These are phyloP conservation scores for Lamprologus sp. DNA, from an alignment of 2,113 vertebrate genomes.

Conservation along the genomic window DNA sequence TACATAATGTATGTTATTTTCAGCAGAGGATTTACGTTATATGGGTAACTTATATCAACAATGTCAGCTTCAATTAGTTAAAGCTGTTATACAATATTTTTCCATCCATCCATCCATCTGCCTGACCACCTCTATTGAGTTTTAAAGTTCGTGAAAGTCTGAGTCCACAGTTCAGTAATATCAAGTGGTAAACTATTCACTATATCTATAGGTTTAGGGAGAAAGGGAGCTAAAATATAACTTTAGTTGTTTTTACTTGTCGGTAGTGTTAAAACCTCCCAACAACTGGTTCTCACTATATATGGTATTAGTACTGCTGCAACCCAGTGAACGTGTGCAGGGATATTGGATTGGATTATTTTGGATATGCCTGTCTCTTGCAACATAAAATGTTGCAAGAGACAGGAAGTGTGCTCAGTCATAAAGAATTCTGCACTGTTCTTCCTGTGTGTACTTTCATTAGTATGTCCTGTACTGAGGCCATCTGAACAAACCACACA, in stretches of 20 bases:
- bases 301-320: neutral
- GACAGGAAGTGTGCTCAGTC: neutral
- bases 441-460: neutral
- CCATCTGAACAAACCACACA: neutral
- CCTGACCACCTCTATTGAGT: neutral
- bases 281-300: neutral
- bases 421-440: neutral
- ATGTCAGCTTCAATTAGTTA: neutral
- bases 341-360: neutral
- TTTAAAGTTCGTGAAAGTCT: neutral
- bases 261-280: neutral
- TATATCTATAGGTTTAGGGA: neutral
- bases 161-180: neutral
- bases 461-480: neutral
- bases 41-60: neutral
- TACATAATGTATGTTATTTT: neutral
- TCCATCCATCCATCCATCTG: neutral
- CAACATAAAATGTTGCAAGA: neutral
- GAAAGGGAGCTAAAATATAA: neutral
- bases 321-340: neutral
- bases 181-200: neutral
- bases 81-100: neutral
- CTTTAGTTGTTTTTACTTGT: neutral
- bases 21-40: neutral
- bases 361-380: neutral